A percentile compares a stretch with the other conserved stretches of the same genome.
These are phyloP conservation scores for Oncorhynchus mykiss DNA, from an alignment of 2,113 vertebrate genomes.

Conservation along the genomic window DNA sequence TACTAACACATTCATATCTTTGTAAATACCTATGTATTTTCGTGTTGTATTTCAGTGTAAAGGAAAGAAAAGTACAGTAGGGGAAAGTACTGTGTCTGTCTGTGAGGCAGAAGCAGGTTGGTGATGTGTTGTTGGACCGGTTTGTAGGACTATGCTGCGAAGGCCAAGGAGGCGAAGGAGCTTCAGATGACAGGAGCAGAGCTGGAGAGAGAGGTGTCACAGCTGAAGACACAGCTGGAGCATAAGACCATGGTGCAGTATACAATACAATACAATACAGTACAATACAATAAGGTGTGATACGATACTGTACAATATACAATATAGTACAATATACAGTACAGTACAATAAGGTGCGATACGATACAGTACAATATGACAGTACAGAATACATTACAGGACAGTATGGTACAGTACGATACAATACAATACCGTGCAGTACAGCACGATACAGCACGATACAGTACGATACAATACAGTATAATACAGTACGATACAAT, in stretches of 20 bases:
- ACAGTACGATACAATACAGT: no score
- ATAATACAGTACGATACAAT: no score
- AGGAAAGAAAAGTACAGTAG: neutral
- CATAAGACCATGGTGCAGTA: conserved; percentile 79
- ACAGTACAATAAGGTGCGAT: no score
- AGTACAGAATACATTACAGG: neutral
- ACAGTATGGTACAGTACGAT: no score
- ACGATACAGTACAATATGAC: no score
- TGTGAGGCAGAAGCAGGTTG: no score
- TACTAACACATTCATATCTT: neutral
- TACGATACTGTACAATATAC: no score
- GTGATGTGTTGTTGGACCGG: neutral
- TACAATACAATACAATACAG: no score
- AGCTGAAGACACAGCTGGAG: conserved; percentile 82
- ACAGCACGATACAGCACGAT: no score
- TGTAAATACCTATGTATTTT: neutral
- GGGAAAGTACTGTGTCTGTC: neutral
- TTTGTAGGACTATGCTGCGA: conserved; percentile 60
- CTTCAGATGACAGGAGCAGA: conserved; percentile 78
- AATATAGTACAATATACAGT: no score
- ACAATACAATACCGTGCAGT: no score
- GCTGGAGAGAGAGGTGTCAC: conserved; percentile 77
- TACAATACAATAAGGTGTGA: no score
- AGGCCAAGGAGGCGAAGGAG: conserved; percentile 54
- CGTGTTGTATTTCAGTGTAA: neutral